Conservation (phyloP, 2,888 invertebrate genomes). For the Dryocosmus kuriphilus region DNA sequence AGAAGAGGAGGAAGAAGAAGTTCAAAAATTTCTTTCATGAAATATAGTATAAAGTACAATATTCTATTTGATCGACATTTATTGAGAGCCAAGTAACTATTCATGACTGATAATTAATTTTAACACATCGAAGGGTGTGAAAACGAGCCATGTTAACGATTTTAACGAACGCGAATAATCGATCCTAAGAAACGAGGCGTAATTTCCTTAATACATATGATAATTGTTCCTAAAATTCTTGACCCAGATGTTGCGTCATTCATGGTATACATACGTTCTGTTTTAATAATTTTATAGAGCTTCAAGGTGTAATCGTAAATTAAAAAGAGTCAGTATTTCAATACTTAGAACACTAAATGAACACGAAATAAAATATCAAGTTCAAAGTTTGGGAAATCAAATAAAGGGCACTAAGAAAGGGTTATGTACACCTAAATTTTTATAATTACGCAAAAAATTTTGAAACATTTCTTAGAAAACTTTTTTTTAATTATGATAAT, state of each 20-base stretch:
- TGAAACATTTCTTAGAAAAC: too few relatives aligned
- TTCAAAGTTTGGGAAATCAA: too few relatives aligned
- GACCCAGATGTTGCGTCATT: conserved; percentile 67
- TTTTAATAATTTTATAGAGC: conserved; percentile 3
- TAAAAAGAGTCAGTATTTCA: not conserved
- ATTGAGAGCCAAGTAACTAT: conserved; percentile 6
- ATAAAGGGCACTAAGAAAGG: too few relatives aligned
- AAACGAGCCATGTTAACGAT: conserved; percentile 60
- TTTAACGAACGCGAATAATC: conserved; percentile 62
- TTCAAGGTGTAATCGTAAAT: not conserved
- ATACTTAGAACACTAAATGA: not conserved
- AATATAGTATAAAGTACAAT: not conserved
- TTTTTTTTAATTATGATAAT: too few relatives aligned
- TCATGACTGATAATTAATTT: conserved; percentile 61
- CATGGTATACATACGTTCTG: not conserved
- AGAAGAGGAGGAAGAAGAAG: too few relatives aligned
- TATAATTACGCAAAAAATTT: too few relatives aligned
- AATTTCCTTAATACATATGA: conserved; percentile 65
- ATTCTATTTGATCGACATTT: not conserved
- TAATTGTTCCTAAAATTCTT: conserved; percentile 73
- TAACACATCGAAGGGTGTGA: conserved; percentile 63
- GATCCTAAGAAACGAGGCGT: conserved; percentile 59
- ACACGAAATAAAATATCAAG: too few relatives aligned
- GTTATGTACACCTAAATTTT: too few relatives aligned
- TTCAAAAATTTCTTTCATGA: not conserved